Evolutionary conservation across 1,140 invertebrate species (phyloP).

Genomic region (Camponotus floridanus): DNA sequence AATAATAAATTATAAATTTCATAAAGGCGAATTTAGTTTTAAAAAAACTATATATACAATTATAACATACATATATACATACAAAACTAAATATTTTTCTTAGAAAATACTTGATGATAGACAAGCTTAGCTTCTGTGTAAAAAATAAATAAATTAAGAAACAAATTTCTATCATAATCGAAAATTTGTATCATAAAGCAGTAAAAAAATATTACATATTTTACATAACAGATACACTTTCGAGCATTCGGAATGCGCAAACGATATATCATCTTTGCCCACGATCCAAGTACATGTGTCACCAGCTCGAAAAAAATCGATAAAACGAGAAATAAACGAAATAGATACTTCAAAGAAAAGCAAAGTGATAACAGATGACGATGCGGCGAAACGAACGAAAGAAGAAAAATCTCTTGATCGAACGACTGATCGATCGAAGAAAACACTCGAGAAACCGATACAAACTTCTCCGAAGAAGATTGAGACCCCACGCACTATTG

Average conservation of each 20-base stretch:
- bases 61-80: no score
- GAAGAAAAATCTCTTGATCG: not conserved
- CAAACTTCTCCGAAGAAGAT: slow-evolving; percentile 17
- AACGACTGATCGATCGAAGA: slow-evolving; percentile 16
- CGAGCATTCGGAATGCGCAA: slow-evolving; percentile 68
- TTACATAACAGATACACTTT: slow-evolving; percentile 72
- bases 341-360: not conserved
- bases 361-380: slow-evolving; percentile 13
- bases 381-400: not conserved
- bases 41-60: no score
- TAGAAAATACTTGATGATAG: not conserved
- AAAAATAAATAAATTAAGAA: not conserved
- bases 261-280: slow-evolving; percentile 66
- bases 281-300: slow-evolving; percentile 78
- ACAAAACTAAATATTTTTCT: not conserved
- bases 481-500: not conserved
- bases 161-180: not conserved
- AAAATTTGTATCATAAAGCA: not conserved
- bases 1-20: not conserved
- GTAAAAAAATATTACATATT: slow-evolving; percentile 4
- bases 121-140: not conserved
- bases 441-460: slow-evolving; percentile 8
- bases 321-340: slow-evolving; percentile 36
- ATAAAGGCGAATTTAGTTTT: no score
- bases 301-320: slow-evolving; percentile 62